Evolutionary conservation across 2,113 vertebrate genomes (phyloP), one percentile per base, ranked within the genome.

Genomic region (Bungarus multicinctus): DNA sequence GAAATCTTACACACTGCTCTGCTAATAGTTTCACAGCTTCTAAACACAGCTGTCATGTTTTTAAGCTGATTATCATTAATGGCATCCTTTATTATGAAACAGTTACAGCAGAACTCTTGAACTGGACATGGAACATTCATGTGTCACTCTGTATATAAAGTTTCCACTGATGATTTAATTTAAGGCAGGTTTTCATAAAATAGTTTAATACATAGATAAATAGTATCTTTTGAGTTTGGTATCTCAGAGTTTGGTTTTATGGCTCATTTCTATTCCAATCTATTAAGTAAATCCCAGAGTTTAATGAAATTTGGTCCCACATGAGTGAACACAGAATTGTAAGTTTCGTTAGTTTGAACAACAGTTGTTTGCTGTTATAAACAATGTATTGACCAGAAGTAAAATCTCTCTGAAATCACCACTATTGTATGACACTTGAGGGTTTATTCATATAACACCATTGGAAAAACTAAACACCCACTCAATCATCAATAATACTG

Each of bases 11-110:
- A 92, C 22, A 91, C 90, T 94, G 43, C 94, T 96, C 69, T 94
- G 89, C 90, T 97, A 97, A 96, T 96, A 60, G 25, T 16, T 95
- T 96, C 94, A 94, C 90, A 90, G 69, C 43, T 92, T 85, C 89
- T 86, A 85, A 27, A 74, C 4, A 30, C 3, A 91, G 94, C 87
- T 54, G n/a, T 22, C n/a, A 55, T 93, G 18, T 8, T 23, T 93
- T 4, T 12, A 11, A 92, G 25, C 47, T 27, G 47, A 58, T 91
- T 87, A 18, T 30, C 54, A 93, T 86, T 89, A 89, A 85, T 0
- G 43, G 30, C 9, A 87, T 22, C 30, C 22, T 64, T 92, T 88
- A 85, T 30, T 64, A 43, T 6, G 9, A 52, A 92, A 60, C 54
- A 45, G 50, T 88, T 94, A 90, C 0, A 55, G 5, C 50, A 91